Conservation (phyloP, 1,140 invertebrate species). For the Zaprionus vittiger region DNA sequence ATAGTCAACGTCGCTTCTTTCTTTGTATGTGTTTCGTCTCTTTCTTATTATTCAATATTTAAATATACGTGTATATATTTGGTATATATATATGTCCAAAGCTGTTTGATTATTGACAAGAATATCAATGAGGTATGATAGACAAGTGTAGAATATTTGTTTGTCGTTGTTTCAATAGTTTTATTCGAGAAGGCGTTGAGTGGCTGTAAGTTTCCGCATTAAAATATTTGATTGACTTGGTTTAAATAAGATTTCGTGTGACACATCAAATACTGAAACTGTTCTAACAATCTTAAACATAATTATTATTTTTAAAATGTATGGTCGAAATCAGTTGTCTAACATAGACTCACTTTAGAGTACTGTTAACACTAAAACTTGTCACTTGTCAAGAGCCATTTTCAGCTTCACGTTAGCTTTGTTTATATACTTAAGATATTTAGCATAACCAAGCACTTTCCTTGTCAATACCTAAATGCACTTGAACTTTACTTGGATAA, state of each 20-base stretch:
- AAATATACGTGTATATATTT: constrained; percentile 46
- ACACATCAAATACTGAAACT: not conserved
- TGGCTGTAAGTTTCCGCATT: constrained; percentile 2
- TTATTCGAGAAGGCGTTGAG: not conserved
- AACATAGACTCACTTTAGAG: not conserved
- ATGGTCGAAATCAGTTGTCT: not conserved
- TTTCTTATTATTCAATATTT: constrained; percentile 56
- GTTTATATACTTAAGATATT: constrained; percentile 10
- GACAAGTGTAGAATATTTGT: constrained; percentile 33
- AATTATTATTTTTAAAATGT: not conserved
- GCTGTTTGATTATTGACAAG: constrained; percentile 22
- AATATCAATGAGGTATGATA: constrained; percentile 49
- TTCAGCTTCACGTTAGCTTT: not conserved
- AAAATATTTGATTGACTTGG: not conserved
- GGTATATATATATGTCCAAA: constrained; percentile 17
- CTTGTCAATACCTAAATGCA: not conserved
- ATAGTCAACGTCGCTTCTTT: not conserved
- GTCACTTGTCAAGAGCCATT: constrained; percentile 12
- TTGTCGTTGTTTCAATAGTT: constrained; percentile 12
- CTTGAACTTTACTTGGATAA: constrained; percentile 1
- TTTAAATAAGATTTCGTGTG: not conserved
- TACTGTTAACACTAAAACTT: constrained; percentile 12
- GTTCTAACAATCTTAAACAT: not conserved
- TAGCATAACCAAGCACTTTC: constrained; percentile 18
- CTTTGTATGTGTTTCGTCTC: not conserved